A percentile compares a stretch with the other conserved stretches of the same genome.
Evolutionary conservation across 2,113 vertebrate genomes (phyloP).

Genomic region (Caretta caretta): DNA sequence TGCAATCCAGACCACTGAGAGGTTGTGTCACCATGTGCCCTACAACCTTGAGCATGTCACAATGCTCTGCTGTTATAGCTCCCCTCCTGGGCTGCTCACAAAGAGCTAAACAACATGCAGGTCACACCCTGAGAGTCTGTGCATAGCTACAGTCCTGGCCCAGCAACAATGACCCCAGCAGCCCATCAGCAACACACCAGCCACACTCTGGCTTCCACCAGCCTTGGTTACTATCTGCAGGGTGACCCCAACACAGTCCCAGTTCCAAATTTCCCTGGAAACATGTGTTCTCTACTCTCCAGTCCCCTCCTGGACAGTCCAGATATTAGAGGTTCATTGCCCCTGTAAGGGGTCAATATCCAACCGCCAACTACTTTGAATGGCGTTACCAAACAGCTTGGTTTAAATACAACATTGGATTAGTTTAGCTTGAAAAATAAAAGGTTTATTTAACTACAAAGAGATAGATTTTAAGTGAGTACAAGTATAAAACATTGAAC

Average conservation of each 20-base stretch:
- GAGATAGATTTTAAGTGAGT: no score
- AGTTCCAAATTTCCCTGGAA: not conserved
- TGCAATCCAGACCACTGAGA: no score
- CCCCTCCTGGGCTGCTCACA: not conserved
- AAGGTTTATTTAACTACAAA: not conserved
- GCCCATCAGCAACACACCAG: not conserved
- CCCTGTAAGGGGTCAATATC: not conserved
- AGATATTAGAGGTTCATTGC: not conserved
- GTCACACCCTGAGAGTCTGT: not conserved
- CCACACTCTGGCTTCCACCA: not conserved
- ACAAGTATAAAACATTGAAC: no score
- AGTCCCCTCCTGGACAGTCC: not conserved
- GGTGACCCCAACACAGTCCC: not conserved
- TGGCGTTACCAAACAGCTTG: not conserved
- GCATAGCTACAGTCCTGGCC: not conserved
- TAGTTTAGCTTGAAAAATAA: not conserved
- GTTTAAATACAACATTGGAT: not conserved
- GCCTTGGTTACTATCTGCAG: not conserved
- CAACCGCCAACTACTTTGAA: not conserved
- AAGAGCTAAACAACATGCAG: not conserved
- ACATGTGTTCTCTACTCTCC: not conserved
- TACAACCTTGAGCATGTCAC: not conserved
- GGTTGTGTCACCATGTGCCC: not conserved
- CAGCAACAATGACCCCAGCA: not conserved
- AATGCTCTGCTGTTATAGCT: not conserved